A percentile compares a stretch with the other conserved stretches of the same genome.
Conservation (phyloP, 2,113 vertebrate species). For the Ctenodactylus gundi region DNA sequence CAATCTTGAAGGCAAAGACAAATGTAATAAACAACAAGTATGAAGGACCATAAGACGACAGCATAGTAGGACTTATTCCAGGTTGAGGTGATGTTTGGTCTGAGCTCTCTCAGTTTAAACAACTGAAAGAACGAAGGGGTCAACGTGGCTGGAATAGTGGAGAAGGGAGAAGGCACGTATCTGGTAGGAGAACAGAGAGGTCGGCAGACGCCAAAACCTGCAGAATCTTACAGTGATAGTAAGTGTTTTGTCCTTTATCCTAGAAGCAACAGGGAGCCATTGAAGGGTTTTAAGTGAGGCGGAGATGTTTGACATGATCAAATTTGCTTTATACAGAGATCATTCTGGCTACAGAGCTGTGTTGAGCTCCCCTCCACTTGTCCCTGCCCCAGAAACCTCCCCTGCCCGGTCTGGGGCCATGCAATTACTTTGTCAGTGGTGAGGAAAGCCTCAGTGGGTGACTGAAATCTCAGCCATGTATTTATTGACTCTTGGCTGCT, state of each 20-base stretch:
- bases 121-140: background rate
- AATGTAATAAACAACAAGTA: background rate
- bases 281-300: background rate
- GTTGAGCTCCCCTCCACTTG: background rate
- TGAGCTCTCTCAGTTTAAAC: background rate
- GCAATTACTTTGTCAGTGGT: background rate
- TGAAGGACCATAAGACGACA: background rate
- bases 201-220: background rate
- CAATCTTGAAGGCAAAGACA: background rate
- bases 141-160: background rate
- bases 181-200: background rate
- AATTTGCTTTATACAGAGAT: constrained; percentile 29
- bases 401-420: background rate
- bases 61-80: background rate
- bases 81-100: background rate
- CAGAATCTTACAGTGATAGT: background rate
- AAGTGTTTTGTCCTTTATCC: background rate
- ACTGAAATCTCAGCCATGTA: constrained; percentile 62
- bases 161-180: background rate
- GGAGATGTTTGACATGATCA: constrained; percentile 5
- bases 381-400: background rate
- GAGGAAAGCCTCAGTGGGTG: constrained; percentile 28
- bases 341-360: background rate
- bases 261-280: background rate
- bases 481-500: constrained; percentile 61